Evolutionary conservation across 2,888 invertebrate genomes (phyloP).

Genomic region (Perizoma flavofasciatum): DNA sequence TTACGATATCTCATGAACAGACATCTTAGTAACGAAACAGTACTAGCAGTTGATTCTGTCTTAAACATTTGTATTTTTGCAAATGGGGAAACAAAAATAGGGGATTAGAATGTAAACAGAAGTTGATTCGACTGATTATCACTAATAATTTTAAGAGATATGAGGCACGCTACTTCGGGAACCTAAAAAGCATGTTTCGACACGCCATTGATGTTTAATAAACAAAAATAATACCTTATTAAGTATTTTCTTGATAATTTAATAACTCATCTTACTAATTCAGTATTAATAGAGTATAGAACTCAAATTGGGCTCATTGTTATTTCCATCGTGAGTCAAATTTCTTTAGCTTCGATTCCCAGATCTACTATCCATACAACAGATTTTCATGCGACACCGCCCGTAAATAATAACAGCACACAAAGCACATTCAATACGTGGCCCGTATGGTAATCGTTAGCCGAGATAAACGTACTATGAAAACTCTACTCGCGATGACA

Average conservation of each 20-base stretch:
- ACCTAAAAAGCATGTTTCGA: too few relatives aligned
- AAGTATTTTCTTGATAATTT: too few relatives aligned
- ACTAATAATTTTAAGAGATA: too few relatives aligned
- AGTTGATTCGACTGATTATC: too few relatives aligned
- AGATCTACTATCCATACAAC: conserved; percentile 11
- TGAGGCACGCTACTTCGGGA: too few relatives aligned
- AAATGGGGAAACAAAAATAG: too few relatives aligned
- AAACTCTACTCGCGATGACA: conserved; percentile 52
- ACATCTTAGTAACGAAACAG: conserved; percentile 24
- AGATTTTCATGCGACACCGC: conserved; percentile 48
- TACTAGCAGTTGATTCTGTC: background rate
- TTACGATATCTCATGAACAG: conserved; percentile 44
- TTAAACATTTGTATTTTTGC: too few relatives aligned
- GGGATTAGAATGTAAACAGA: too few relatives aligned
- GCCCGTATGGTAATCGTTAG: conserved; percentile 56
- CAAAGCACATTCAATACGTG: conserved; percentile 43
- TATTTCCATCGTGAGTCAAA: conserved; percentile 7
- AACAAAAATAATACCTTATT: too few relatives aligned
- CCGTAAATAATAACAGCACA: conserved; percentile 24
- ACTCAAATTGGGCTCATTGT: background rate
- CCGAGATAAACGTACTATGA: conserved; percentile 52
- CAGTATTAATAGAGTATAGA: too few relatives aligned
- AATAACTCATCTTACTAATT: too few relatives aligned
- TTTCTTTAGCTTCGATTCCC: conserved; percentile 8
- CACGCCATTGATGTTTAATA: too few relatives aligned